Evolutionary conservation across 2,797 vertebrate species (phyloP).

Genomic region (Iguana delicatissima): DNA sequence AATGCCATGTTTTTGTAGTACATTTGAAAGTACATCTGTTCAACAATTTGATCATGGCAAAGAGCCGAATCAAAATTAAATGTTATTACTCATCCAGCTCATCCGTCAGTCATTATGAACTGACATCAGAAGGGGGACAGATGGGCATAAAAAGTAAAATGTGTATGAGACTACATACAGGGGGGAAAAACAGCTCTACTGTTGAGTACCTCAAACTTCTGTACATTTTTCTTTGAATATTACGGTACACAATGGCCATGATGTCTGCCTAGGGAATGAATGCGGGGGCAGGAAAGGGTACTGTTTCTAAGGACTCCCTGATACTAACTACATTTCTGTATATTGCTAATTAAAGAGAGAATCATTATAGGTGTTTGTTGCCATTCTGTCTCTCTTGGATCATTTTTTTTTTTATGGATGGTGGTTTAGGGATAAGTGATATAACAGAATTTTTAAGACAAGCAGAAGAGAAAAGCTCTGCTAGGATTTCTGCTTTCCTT

Average conservation of each 20-base stretch:
- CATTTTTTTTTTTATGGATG: constrained; percentile 22
- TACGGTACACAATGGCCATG: constrained; percentile 22
- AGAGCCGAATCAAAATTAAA: constrained; percentile 28
- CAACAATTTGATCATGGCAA: neutral
- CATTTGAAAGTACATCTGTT: neutral
- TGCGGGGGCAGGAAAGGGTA: constrained; percentile 7
- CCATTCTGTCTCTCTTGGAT: neutral
- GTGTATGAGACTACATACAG: neutral
- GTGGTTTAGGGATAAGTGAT: constrained; percentile 9
- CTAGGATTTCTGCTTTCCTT: constrained; percentile 27
- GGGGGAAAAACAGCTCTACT: neutral
- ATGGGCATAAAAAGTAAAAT: constrained; percentile 11
- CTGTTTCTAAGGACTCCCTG: neutral
- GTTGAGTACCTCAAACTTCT: neutral
- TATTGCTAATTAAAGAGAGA: neutral
- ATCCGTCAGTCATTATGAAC: constrained; percentile 18
- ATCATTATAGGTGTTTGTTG: neutral
- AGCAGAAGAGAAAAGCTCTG: neutral
- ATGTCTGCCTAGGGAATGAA: constrained; percentile 18
- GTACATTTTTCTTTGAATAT: constrained; percentile 21
- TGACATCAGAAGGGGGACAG: constrained; percentile 26
- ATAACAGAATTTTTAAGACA: constrained; percentile 26
- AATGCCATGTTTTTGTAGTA: constrained; percentile 8
- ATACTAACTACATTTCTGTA: neutral
- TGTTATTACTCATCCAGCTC: neutral